Evolutionary conservation across 2,888 invertebrate genomes (phyloP), one percentile per base, ranked within the genome.

Genomic region (Dynastes tityus): DNA sequence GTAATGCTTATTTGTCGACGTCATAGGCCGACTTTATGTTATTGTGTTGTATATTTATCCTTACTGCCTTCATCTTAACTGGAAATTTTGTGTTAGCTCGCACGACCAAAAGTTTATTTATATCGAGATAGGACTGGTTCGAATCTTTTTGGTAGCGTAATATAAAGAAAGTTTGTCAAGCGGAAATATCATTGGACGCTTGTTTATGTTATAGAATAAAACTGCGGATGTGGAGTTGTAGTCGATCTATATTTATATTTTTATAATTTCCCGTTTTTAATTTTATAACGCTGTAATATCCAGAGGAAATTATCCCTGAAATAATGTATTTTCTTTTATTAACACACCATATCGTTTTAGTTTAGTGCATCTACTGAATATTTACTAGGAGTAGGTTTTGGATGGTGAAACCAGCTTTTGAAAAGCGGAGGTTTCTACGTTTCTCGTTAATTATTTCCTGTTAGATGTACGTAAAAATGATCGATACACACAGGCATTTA

Each of bases 1-100:
- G 76, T 76, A 74, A 63, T 63, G 73, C 73, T 74, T 74, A 74
- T 74, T 74, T 74, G 73, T 74, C 73, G 73, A 61, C 73, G 40
- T 58, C 55, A 22, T 6, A 5, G 22, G 40, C 61, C 45, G 73
- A 74, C 73, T 74, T 61, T 61, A 61, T 61, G 73, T 74, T 74
- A 74, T 74, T 74, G 73, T 74, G 58, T 29, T 74, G 73, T 74
- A 74, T 74, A 74, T 74, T 74, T 74, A 74, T 74, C 27, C 73
- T 61, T 51, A 32, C 68, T 32, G 63, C 63, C 63, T 27, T 63
- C 51, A 40, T 74, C 73, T 61, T 58, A 74, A 74, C 73, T 61
- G 61, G 63, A 74, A 63, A 63, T 74, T 74, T 74, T 40, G 73
- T 74, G 61, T 61, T 45, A 32, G 61, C 49, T 40, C 27, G 32